Conservation (phyloP, 64 coral and sea anemone genomes). For the Dendrophyllia cribrosa region DNA sequence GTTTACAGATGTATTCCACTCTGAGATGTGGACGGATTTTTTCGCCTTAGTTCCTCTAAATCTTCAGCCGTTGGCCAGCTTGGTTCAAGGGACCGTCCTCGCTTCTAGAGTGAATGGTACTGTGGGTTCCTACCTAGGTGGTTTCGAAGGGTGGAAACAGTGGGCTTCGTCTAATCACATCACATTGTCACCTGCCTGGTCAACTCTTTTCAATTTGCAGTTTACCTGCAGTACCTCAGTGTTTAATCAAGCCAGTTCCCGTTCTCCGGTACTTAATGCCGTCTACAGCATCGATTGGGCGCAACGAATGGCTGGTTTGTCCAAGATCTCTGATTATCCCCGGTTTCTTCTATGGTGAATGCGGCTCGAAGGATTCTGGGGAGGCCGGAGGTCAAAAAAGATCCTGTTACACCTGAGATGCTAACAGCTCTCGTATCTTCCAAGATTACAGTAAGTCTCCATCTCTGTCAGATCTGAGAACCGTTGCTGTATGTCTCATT, state of each 20-base stretch:
- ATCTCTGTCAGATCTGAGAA: too few relatives aligned
- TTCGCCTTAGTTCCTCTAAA: background rate
- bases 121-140: slow-evolving; percentile 37
- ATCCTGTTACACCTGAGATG: background rate
- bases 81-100: background rate
- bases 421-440: too few relatives aligned
- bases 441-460: too few relatives aligned
- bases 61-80: background rate
- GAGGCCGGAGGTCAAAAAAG: too few relatives aligned
- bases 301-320: background rate
- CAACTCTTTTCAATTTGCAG: slow-evolving; percentile 46
- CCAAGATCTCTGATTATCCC: background rate
- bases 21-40: background rate
- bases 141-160: slow-evolving; percentile 37
- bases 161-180: background rate
- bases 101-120: background rate
- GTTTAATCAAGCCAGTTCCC: background rate
- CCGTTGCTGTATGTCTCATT: too few relatives aligned
- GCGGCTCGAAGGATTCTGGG: too few relatives aligned
- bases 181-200: background rate
- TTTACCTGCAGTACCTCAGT: slow-evolving; percentile 35
- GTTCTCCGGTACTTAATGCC: slow-evolving; percentile 16
- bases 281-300: background rate
- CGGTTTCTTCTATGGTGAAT: too few relatives aligned
- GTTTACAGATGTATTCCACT: background rate